A percentile compares a stretch with the other conserved stretches of the same genome.
Conservation (phyloP, 2,888 invertebrate genomes). For the Hecatera dysodea region DNA sequence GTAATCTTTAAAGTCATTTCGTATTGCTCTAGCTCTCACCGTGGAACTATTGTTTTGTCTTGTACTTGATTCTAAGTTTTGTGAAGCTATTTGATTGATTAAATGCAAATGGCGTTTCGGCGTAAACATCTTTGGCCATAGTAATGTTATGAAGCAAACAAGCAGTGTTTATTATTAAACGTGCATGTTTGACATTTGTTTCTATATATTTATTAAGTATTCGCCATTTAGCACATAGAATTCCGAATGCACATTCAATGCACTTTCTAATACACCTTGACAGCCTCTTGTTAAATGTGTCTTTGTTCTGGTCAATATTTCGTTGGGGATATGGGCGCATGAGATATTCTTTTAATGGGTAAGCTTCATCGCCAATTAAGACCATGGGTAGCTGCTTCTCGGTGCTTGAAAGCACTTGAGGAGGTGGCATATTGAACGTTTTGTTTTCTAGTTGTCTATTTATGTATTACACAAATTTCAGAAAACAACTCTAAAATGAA, state of each 20-base stretch:
- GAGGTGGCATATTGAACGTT: constrained; percentile 42
- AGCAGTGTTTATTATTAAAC: constrained; percentile 43
- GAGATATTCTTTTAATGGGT: constrained; percentile 56
- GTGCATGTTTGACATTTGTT: constrained; percentile 40
- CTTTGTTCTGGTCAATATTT: constrained; percentile 32
- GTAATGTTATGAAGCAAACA: constrained; percentile 62
- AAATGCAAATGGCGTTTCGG: constrained; percentile 20
- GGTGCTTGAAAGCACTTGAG: constrained; percentile 48
- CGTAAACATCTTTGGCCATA: constrained; percentile 48
- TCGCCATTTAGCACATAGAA: constrained; percentile 66
- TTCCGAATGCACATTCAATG: constrained; percentile 62
- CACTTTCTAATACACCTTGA: constrained; percentile 52
- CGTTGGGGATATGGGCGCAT: constrained; percentile 57
- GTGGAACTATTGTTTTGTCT: constrained; percentile 28
- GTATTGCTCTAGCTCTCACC: constrained; percentile 32
- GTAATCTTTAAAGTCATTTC: constrained; percentile 28
- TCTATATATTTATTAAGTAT: constrained; percentile 51
- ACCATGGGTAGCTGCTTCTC: constrained; percentile 51
- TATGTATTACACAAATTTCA: constrained; percentile 17
- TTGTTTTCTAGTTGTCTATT: constrained; percentile 48
- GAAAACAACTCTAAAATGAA: not conserved
- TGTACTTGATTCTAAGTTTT: constrained; percentile 26
- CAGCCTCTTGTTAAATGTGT: constrained; percentile 54
- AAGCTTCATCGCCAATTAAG: constrained; percentile 61
- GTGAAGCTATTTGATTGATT: constrained; percentile 26